These are phyloP conservation scores for Psittacula cyanocephala DNA, from an alignment of 2,113 vertebrate species.

Conservation along the genomic window DNA sequence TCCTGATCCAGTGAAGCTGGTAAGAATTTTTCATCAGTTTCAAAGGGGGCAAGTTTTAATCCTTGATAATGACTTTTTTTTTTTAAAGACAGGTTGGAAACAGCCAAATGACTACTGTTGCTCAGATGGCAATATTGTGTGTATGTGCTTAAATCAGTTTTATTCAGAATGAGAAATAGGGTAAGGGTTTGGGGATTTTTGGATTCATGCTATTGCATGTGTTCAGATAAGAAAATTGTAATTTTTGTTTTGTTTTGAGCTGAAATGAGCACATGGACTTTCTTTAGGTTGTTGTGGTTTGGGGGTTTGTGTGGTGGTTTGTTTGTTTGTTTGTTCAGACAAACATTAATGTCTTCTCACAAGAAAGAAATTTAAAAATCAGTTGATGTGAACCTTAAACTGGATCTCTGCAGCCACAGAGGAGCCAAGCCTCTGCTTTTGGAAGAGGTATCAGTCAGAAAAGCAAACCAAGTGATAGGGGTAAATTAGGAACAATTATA, in stretches of 20 bases:
- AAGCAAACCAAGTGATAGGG: neutral
- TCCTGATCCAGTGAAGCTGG: neutral
- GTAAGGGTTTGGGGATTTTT: neutral
- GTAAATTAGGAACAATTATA: neutral
- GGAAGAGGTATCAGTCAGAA: neutral
- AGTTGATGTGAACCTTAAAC: neutral
- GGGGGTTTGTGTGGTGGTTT: neutral
- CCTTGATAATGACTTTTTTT: neutral
- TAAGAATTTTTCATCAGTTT: neutral
- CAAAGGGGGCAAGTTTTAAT: neutral
- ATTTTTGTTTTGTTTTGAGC: neutral
- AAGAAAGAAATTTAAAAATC: neutral
- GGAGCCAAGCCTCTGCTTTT: neutral
- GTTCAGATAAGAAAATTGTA: neutral
- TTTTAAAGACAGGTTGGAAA: neutral
- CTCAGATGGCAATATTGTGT: neutral
- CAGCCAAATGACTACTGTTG: neutral
- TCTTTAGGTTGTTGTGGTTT: neutral
- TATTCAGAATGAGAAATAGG: slow-evolving; percentile 1
- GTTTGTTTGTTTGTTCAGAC: neutral
- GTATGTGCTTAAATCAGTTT: neutral
- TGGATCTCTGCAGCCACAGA: neutral
- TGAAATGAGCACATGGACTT: neutral
- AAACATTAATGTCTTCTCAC: neutral
- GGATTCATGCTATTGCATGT: neutral